phyloP scores from a whole-genome alignment of 2,888 invertebrate species.

The Apotomis capreana region DNA sequence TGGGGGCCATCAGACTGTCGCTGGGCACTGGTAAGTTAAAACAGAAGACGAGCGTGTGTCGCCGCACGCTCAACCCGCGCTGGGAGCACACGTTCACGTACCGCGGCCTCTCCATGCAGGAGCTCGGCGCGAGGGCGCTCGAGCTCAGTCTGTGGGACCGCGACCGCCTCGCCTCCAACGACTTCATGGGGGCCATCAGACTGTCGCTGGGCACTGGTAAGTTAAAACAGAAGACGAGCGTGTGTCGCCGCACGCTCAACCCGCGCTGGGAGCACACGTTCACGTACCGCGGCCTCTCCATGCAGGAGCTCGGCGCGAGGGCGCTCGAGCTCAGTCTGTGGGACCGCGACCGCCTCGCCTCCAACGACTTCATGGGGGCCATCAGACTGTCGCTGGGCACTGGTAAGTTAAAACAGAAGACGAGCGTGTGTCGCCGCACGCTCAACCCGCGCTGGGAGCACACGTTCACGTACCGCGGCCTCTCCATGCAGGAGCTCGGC shows the following conservation, averaged over 20 bases:
- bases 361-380: constrained; percentile 98
- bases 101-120: constrained; percentile 91
- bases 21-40: constrained; percentile 93
- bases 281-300: constrained; percentile 92
- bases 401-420: constrained; percentile 95
- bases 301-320: constrained; percentile 90
- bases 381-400: constrained; percentile 94
- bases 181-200: constrained; percentile 96
- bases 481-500: constrained; percentile 89
- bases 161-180: constrained; percentile 96
- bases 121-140: constrained; percentile 91
- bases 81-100: constrained; percentile 97
- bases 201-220: constrained; percentile 95
- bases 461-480: constrained; percentile 95
- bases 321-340: constrained; percentile 96
- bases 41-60: constrained; percentile 95
- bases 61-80: constrained; percentile 91
- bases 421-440: constrained; percentile 90
- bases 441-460: constrained; percentile 95
- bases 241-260: constrained; percentile 90
- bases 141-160: constrained; percentile 98
- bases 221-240: constrained; percentile 94
- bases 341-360: constrained; percentile 97
- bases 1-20: constrained; percentile 96
- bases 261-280: constrained; percentile 97